These are phyloP conservation scores for Dolichallabes microphthalmus DNA, from an alignment of 2,113 vertebrate genomes.

Conservation along the genomic window DNA sequence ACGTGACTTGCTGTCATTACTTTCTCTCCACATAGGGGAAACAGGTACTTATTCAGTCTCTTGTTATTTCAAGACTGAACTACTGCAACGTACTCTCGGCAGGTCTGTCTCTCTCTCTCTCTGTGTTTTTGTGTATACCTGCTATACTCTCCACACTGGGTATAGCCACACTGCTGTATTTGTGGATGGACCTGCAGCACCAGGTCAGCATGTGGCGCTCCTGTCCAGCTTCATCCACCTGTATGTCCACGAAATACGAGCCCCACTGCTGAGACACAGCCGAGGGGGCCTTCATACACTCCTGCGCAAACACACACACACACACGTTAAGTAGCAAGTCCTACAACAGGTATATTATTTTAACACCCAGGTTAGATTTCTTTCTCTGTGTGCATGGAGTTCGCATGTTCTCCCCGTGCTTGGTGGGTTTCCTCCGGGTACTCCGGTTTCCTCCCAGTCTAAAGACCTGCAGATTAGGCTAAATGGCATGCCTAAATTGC, in stretches of 20 bases:
- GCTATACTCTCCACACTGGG: constrained; percentile 90
- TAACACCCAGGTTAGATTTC: background rate
- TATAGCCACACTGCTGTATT: constrained; percentile 90
- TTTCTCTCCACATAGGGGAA: no score
- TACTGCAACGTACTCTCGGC: no score
- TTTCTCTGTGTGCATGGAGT: no score
- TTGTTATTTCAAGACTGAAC: no score
- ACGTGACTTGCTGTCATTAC: no score
- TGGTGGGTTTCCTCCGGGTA: no score
- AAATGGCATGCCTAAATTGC: no score
- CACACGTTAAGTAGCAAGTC: background rate
- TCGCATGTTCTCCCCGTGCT: no score
- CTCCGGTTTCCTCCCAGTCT: no score
- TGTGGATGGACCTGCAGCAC: constrained; percentile 86
- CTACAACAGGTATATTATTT: background rate
- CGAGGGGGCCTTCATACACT: constrained; percentile 77
- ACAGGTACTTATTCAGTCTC: no score
- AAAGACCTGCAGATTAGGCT: no score
- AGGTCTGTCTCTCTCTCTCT: background rate
- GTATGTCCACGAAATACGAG: constrained; percentile 85
- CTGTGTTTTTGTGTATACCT: constrained; percentile 71
- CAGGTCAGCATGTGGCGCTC: constrained; percentile 77
- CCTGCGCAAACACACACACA: constrained; percentile 60
- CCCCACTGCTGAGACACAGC: constrained; percentile 86
- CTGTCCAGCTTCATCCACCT: constrained; percentile 72